Percentiles rank a stretch among this genome's conserved stretches.
phyloP scores from a whole-genome alignment of 23 tunicate species.

The Oikopleura albicans region DNA sequence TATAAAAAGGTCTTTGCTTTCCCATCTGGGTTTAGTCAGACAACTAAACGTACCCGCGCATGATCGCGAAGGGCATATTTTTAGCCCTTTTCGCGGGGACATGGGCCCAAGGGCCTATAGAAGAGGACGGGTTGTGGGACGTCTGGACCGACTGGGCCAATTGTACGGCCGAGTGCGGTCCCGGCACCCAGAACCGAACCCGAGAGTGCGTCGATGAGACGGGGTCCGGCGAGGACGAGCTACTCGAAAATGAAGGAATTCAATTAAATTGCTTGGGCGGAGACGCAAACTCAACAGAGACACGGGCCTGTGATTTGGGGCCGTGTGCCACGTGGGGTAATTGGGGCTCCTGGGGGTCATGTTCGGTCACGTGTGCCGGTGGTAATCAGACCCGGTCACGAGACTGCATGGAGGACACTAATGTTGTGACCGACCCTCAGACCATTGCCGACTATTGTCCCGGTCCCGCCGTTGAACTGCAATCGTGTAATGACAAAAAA shows the following conservation, averaged over 20 bases:
- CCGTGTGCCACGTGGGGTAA: not conserved
- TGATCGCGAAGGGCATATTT: not conserved
- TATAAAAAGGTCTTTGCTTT: too few species aligned
- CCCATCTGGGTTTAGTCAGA: too few species aligned
- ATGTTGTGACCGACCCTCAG: too few species aligned
- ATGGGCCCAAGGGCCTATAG: not conserved
- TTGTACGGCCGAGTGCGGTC: not conserved
- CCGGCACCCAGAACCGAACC: not conserved
- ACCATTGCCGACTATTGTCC: not conserved
- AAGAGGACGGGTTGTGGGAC: not conserved
- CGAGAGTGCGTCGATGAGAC: not conserved
- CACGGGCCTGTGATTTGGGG: not conserved
- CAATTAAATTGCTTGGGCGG: not conserved
- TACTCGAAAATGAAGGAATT: not conserved
- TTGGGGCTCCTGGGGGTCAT: not conserved
- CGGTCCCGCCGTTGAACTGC: not conserved
- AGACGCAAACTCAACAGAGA: not conserved
- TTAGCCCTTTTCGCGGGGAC: not conserved
- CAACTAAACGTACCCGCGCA: too few species aligned
- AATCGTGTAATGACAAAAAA: not conserved
- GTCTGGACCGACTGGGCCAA: not conserved
- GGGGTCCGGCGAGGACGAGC: not conserved
- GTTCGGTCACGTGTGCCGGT: not conserved
- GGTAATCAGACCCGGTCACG: not conserved
- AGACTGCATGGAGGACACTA: not conserved